Base-by-base conservation (phyloP, 2,113 vertebrate species). In the Mirza zaza region DNA sequence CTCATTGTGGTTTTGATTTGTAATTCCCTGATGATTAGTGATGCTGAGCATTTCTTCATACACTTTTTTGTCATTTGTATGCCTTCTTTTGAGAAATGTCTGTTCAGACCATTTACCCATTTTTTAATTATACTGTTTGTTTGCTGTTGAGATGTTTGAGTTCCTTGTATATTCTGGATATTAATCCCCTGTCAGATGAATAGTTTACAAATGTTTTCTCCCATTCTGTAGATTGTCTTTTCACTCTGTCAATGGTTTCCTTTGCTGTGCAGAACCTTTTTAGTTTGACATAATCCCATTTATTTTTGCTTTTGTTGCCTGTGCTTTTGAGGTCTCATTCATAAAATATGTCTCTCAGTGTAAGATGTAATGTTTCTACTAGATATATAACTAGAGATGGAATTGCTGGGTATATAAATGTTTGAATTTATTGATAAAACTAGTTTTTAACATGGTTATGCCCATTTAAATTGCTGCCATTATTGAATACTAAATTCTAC, bases 361-460 rank as follows among this genome's bases (percentile, higher is more conserved):
- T 25, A 83, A 79, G 6, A 20, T 79, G 0, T 88, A 83, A 93
- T 83, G 75, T 94, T 93, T 86, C 17, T 57, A 85, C 73, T 85
- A 88, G 29, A 42, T 59, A 17, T 57, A 11, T 67, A 92, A 63
- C 39, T 89, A 65, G 12, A 29, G 61, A 71, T 61, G 9, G 32
- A 95, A 93, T 88, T 93, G 55, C 39, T 48, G 42, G 29, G 14
- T 85, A 20, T 75, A 36, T 57, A 80, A 82, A 36, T 83, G 32
- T 89, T 73, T 36, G 90, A 45, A 39, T 97, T 97, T 81, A 81
- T 55, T 55, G 18, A 52, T 87, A n/a, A 95, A 94, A 89, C 36
- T 48, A 82, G 73, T 79, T 96, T 94, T 86, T 57, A 84, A 67
- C 29, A 67, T 25, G 36, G 20, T 29, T 20, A 9, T n/a, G 25